Evolutionary conservation across 1,140 invertebrate genomes (phyloP), one percentile per base, ranked within the genome.

Genomic region (Euschistus heros): DNA sequence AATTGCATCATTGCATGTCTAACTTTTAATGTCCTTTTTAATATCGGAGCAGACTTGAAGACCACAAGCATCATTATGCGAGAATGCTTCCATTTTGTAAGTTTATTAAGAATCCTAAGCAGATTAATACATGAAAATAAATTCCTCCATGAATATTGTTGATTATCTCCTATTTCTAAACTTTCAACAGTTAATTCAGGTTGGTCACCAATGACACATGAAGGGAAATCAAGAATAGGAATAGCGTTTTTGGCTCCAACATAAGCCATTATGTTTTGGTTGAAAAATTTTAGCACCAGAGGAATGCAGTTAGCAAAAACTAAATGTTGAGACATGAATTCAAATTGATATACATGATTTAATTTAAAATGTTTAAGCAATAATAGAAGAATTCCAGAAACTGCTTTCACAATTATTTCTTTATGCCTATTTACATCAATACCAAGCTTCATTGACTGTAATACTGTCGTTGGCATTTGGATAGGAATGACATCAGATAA

Each of bases 271-370:
- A 99, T 97, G 73, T 98, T 97, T 76, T 99, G 97, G 79, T 99
- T 99, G 73, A 99, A 94, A 80, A 99, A 99, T 75, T 99, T 99
- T 15, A 99, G 79, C 24, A 99, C 91, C 22, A 99, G 78, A 7
- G 97, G 97, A 75, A 99, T 97, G 75, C 97, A 99, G 76, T 99
- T 99, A 64, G 97, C 96, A 82, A 99, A 98, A 15, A 99, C 95
- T 62, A 99, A 80, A 79, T 99, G 96, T 76, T 99, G 96, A 2
- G 93, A 94, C 86, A 98, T 95, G 74, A 97, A 98, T 78, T 99
- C 97, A 81, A 98, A 99, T 78, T 98, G 93, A 77, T 98, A 99
- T 15, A 98, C 82, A 76, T 99, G 97, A 79, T 98, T 99, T n/a
- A 98, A 80, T 80, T 99, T 98, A 70, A 99, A 95, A 78, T 98